Evolutionary conservation across 2,888 invertebrate species (phyloP), one percentile per base, ranked within the genome.

Genomic region (Gastracanthus pulcherrimus): DNA sequence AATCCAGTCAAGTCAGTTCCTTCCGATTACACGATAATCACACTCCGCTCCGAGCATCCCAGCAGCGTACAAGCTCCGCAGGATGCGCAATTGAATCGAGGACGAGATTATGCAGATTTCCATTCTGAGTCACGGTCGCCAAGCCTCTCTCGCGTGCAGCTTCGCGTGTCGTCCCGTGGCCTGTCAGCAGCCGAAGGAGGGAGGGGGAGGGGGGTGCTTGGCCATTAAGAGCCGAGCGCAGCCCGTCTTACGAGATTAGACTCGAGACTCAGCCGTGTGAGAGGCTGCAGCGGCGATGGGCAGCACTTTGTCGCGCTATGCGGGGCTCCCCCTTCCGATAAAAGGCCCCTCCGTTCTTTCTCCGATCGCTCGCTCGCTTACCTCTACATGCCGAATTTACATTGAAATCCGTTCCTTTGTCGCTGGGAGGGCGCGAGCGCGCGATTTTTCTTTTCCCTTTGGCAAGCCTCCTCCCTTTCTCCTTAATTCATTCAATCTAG

Each of bases 361-460:
- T 16, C 3, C 41, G 9, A 9, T 2, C 41, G 5, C 41, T 41
- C 41, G 9, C 41, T 26, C 51, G 23, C 51, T 26, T 26, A 19
- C 26, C 26, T 11, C 19, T 19, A 55, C 3, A 19, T 23, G 31
- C 55, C 82, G 83, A 81, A 86, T 86, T 86, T 85, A 85, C 85
- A 85, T 86, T 83, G 72, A 86, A 86, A 87, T 86, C 84, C 85
- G 82, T 82, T 80, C 81, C 84, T 82, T 82, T 72, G 79, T 72
- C 71, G 66, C 58, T 76, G 74, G 48, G 76, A 72, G 38, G 72
- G 69, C 4, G 36, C 6, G 72, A 16, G 48, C 36, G 75, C 26
- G 9, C 26, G 2, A 7, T 51, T 51, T 69, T 31, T 51, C 34
- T 31, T 34, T 51, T n/a, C n/a, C n/a, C n/a, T n/a, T n/a, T n/a